phyloP scores from a whole-genome alignment of 2,888 invertebrate genomes.

The Prionchulus punctatus region DNA sequence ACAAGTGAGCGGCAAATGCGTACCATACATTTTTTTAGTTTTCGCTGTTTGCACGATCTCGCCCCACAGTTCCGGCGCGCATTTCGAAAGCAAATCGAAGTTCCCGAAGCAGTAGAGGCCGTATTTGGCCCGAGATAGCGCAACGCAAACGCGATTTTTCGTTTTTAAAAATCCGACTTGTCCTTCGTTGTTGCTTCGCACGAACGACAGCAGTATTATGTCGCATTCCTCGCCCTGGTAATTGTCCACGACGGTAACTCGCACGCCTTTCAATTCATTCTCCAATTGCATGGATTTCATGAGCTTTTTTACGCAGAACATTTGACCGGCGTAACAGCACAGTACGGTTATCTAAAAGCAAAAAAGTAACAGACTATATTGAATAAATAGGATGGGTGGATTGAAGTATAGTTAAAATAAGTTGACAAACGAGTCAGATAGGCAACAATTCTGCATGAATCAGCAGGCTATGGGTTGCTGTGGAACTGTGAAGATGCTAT shows the following conservation, averaged over 20 bases:
- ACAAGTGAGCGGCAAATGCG: slow-evolving; percentile 12
- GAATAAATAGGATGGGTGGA: too few relatives aligned
- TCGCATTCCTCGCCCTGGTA: slow-evolving; percentile 25
- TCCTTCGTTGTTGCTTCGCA: slow-evolving; percentile 21
- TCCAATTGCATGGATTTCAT: slow-evolving; percentile 1
- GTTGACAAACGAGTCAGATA: too few relatives aligned
- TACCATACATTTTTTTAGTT: not conserved
- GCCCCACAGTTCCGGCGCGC: slow-evolving; percentile 13
- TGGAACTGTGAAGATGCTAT: too few relatives aligned
- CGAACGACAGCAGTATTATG: slow-evolving; percentile 24
- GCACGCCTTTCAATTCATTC: not conserved
- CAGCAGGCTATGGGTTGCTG: too few relatives aligned
- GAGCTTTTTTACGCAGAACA: slow-evolving; percentile 40
- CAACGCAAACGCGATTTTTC: slow-evolving; percentile 30
- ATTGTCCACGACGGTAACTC: slow-evolving; percentile 19
- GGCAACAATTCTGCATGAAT: too few relatives aligned
- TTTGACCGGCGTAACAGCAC: slow-evolving; percentile 54
- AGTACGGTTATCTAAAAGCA: slow-evolving; percentile 62
- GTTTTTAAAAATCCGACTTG: slow-evolving; percentile 29
- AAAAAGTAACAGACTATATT: too few relatives aligned
- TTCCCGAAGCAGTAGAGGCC: slow-evolving; percentile 10
- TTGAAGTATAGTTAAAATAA: too few relatives aligned
- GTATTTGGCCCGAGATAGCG: slow-evolving; percentile 17
- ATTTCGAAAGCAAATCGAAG: slow-evolving; percentile 2
- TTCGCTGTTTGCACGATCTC: slow-evolving; percentile 13